These are phyloP conservation scores for Osmoderma eremita DNA, from an alignment of 2,888 invertebrate genomes.

Conservation along the genomic window DNA sequence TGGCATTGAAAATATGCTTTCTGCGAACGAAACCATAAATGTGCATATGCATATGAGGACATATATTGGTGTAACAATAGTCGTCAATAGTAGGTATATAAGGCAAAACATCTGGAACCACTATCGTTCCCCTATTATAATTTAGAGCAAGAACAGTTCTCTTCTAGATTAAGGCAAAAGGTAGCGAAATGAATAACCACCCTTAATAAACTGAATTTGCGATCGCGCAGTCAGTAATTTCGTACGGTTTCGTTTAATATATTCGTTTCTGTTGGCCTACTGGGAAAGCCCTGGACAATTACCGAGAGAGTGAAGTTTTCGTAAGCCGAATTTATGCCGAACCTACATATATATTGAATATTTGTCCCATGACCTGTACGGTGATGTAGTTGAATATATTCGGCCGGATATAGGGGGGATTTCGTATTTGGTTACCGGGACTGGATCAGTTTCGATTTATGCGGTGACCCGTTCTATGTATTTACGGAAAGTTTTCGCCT, in stretches of 20 bases:
- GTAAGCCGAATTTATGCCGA: not conserved
- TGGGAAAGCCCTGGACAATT: not conserved
- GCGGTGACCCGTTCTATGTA: conserved; percentile 16
- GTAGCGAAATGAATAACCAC: conserved; percentile 23
- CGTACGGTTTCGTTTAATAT: not conserved
- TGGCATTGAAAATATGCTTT: too few relatives aligned
- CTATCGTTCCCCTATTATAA: conserved; percentile 3
- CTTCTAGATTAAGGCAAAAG: not conserved
- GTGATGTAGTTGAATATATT: conserved; percentile 13
- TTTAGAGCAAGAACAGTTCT: conserved; percentile 11
- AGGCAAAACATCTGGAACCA: too few relatives aligned
- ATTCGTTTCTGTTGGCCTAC: not conserved
- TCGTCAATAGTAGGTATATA: too few relatives aligned
- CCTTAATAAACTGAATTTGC: conserved; percentile 18
- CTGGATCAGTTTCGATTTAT: conserved; percentile 16
- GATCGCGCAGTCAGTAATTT: conserved; percentile 15
- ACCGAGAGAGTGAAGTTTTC: not conserved
- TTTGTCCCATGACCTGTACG: conserved; percentile 19
- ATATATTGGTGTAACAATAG: too few relatives aligned
- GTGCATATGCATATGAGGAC: too few relatives aligned
- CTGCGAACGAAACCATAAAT: too few relatives aligned
- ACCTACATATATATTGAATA: conserved; percentile 20
- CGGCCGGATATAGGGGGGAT: not conserved
- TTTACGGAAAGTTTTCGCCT: not conserved
- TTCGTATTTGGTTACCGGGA: conserved; percentile 10